Base-by-base conservation (phyloP, 2,888 invertebrate species). In the Hirtodrosophila confusa region DNA sequence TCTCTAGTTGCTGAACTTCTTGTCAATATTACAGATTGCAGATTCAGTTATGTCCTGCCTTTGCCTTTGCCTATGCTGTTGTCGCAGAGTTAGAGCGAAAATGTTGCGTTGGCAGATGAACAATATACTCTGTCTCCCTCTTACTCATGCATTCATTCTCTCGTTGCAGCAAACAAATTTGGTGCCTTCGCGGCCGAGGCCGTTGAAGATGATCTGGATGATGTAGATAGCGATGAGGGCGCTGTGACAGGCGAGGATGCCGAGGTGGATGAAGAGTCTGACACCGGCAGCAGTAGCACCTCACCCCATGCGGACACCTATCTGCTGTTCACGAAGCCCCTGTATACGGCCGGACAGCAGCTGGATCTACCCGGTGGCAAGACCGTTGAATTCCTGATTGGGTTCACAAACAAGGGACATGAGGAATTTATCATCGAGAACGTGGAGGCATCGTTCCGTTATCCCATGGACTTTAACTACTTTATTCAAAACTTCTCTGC, bases 401-500 rank as follows among this genome's bases (percentile, higher is more conserved):
- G 99, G 23, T 99, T 99, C 92, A 94, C 95, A 55, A 99, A 99
- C 93, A 97, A 97, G 90, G 99, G 99, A 47, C 94, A 95, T 63
- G 95, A 96, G 80, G 97, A 98, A 80, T 98, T 99, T 89, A 92
- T 96, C 24, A 94, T 99, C 23, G 98, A 99, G 90, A 95, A 96
- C 5, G 94, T 99, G 90, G 99, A 99, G 88, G 98, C 99, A 0
- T 99, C 99, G 0, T 99, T 99, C 95, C 95, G 99, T 82, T 99
- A 99, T 90, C 99, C 99, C 7, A 97, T 98, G 96, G 99, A 99
- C 92, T 99, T 97, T 93, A 97, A 96, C 79, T 99, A 97, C 92
- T 97, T 97, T 92, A 98, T 99, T 78, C 99, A 99, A 92, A 99
- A 99, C 93, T 99, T 99, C 93, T 97, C 99, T 0, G 96, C 97